Conservation (phyloP, 2,888 invertebrate species). For the Lasioglossum malachurum region DNA sequence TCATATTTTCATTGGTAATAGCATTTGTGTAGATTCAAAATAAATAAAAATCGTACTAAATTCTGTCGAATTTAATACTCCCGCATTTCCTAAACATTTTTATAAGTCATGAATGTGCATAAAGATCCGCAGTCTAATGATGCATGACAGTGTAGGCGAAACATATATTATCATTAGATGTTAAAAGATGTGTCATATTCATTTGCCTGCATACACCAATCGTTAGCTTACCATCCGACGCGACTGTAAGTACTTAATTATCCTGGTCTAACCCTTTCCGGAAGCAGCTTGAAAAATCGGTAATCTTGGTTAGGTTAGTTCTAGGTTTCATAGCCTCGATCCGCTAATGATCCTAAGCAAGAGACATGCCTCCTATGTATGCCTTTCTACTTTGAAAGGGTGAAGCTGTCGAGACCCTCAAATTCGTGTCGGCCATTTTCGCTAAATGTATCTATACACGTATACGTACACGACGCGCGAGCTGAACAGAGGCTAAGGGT, state of each 20-base stretch:
- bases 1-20: too few species aligned
- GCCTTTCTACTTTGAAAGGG: neutral
- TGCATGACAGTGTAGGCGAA: too few species aligned
- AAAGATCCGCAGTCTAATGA: too few species aligned
- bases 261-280: neutral
- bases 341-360: neutral
- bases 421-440: neutral
- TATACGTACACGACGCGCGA: neutral
- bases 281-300: neutral
- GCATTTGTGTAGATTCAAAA: too few species aligned
- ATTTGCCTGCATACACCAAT: too few species aligned
- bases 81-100: too few species aligned
- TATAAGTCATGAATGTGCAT: too few species aligned
- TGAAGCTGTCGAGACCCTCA: neutral
- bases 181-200: too few species aligned
- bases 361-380: slow-evolving; percentile 30
- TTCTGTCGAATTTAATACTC: too few species aligned
- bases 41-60: too few species aligned
- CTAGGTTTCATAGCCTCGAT: neutral
- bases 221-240: too few species aligned
- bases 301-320: neutral
- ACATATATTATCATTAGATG: too few species aligned
- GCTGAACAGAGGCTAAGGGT: neutral
- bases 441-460: neutral
- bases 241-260: neutral